phyloP scores from a whole-genome alignment of 1,140 invertebrate species.

The Drosophila murphyi region DNA sequence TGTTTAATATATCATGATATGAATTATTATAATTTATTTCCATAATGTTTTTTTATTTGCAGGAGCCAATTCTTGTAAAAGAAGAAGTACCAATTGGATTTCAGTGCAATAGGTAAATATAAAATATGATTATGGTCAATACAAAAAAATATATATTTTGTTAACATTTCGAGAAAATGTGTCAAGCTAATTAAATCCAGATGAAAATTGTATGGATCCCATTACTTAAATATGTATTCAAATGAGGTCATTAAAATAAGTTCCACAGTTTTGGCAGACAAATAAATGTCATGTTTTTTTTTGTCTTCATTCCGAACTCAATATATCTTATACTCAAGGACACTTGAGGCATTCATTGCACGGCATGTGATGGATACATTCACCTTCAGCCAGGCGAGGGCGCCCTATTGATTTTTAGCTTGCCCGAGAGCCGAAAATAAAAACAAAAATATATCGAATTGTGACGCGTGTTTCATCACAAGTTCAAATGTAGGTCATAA shows the following conservation, averaged over 20 bases:
- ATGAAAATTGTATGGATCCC: no score
- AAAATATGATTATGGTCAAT: neutral
- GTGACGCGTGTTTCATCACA: conserved; percentile 50
- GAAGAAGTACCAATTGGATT: neutral
- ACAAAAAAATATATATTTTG: neutral
- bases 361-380: conserved; percentile 32
- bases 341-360: conserved; percentile 3
- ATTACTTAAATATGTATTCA: neutral
- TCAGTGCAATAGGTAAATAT: neutral
- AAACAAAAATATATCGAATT: conserved; percentile 43
- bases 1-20: neutral
- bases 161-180: neutral
- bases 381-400: conserved; percentile 55
- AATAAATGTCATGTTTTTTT: neutral
- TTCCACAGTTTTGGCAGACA: conserved; percentile 17
- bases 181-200: neutral
- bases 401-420: conserved; percentile 64
- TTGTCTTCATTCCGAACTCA: neutral
- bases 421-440: neutral
- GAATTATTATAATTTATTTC: neutral
- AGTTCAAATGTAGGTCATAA: conserved; percentile 78
- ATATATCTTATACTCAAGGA: conserved; percentile 5
- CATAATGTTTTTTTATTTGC: neutral
- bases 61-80: neutral
- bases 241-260: conserved; percentile 1